These are phyloP conservation scores for Cinclus cinclus DNA, from an alignment of 2,113 vertebrate genomes.

Conservation along the genomic window DNA sequence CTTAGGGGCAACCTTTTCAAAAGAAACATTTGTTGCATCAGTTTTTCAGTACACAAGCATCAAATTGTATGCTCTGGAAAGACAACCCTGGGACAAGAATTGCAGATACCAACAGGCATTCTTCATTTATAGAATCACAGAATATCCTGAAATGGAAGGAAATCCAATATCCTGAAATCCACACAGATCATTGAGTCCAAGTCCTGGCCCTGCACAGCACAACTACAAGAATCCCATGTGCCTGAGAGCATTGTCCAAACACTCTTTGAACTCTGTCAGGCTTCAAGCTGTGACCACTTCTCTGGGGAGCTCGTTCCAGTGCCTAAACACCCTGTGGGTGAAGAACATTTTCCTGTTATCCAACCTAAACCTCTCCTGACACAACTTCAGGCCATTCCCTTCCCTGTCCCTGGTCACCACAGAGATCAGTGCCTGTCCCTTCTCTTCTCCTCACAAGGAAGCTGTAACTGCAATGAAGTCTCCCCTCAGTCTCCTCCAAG, in stretches of 20 bases:
- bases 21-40: background rate
- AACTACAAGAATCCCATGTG: background rate
- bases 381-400: background rate
- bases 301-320: background rate
- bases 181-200: background rate
- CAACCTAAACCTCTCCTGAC: background rate
- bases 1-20: background rate
- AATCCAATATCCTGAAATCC: background rate
- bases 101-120: background rate
- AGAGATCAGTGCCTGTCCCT: background rate
- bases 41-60: background rate
- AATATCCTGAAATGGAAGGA: background rate
- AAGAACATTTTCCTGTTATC: background rate
- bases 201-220: background rate
- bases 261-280: background rate
- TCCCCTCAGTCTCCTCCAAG: fast-evolving
- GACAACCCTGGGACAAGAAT: background rate
- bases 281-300: background rate
- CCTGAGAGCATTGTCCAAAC: background rate
- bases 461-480: fast-evolving
- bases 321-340: background rate
- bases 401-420: fast-evolving
- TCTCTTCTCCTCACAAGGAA: fast-evolving
- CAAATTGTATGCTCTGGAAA: background rate
- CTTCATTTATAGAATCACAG: background rate